Evolutionary conservation across 2,797 vertebrate species (phyloP), one percentile per base, ranked within the genome.

Genomic region (Alcedo quadribrachys): DNA sequence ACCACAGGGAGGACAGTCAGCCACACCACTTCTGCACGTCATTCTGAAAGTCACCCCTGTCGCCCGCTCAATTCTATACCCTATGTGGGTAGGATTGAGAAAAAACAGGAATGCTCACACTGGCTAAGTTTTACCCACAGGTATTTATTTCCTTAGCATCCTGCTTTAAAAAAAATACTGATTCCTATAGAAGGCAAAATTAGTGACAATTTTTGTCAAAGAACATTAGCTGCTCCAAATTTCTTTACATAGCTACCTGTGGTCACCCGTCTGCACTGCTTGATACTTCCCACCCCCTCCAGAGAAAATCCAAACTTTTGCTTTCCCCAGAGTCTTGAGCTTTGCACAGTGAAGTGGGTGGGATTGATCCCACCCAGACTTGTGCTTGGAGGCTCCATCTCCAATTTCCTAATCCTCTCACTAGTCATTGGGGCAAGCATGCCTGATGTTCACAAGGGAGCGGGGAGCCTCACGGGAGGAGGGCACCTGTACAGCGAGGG

Each of bases 1-100:
- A 21, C n/a, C 15, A 22, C 60, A 67, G 61, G 33, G 33, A 46
- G n/a, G 55, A 42, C 5, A 2, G 6, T 10, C 46, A 35, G 65
- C 65, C 55, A 51, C 61, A n/a, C n/a, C 43, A 2, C 24, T 37
- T 53, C 58, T 4, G 11, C 1, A 5, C 3, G 2, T 42, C 55
- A 7, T 9, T 17, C 35, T 33, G 54, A 46, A 85, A 69, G 80
- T 15, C 4, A 5, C 15, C 45, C 25, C 37, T 66, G 67, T 11
- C 0, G 0, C 50, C 21, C 0, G 12, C 30, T 74, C 2, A 0
- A 11, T 88, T 67, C 45, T 30, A 12, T 4, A 20, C 0, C 0
- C 12, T 11, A 8, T 2, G 0, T 10, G 30, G 30, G 9, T 11
- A 60, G 43, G 22, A 19, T 51, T 1, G 5, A 61, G 35, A 45